Base-by-base conservation (phyloP, 2,888 invertebrate species). In the Erebia aethiops region DNA sequence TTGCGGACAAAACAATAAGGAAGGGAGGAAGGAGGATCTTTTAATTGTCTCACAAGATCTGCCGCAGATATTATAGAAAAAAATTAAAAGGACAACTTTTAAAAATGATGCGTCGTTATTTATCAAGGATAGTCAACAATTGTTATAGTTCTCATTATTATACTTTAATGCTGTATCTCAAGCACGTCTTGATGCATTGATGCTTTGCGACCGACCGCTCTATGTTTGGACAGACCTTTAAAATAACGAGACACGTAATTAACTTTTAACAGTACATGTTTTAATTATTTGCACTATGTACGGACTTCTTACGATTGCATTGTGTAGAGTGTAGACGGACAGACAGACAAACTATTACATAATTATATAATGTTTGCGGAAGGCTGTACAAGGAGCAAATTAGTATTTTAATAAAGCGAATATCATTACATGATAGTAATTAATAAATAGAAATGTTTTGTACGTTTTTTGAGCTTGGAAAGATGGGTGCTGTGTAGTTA, bases 281-380 rank as follows among this genome's bases (percentile, higher is more conserved):
- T 77, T 79, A 79, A 79, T 80, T 78, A 79, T 73, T 65, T 71
- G 56, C 52, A 72, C 71, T 76, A 73, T 77, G 78, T 79, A 76
- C 74, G 67, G 65, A 69, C 69, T 68, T 41, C 13, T 64, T 52
- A 49, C 63, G 35, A 21, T 54, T 52, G 60, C 60, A 73, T 78
- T 80, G 76, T 77, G 71, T n/a, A n/a, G n/a, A n/a, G n/a, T n/a
- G n/a, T 67, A 77, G 74, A 75, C 69, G 71, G 73, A 72, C 74
- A 69, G 70, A 66, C 21, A 62, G 68, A 74, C 72, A 74, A 72
- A 74, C 69, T 70, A 26, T 75, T 75, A 65, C 66, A 64, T 70
- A 75, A 75, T 56, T 75, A 65, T 66, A 64, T 70, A 73, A 75
- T 56, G 69, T 61, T 64, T 58, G 46, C 49, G 41, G 41, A 26